phyloP scores from a whole-genome alignment of 2,888 invertebrate genomes.

The Pomacea canaliculata region DNA sequence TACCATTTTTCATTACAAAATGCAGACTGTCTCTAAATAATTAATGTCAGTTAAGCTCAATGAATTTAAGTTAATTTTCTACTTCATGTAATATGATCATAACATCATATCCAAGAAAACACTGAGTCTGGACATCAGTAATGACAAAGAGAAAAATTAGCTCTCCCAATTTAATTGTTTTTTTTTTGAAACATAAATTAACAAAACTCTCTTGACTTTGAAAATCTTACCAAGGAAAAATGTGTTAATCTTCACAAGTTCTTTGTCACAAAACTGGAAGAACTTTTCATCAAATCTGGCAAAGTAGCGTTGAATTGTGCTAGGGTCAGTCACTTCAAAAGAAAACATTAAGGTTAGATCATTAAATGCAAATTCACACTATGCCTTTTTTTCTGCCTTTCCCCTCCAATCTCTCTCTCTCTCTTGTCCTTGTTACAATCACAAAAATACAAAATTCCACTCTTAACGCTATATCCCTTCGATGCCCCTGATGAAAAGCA shows the following conservation, averaged over 20 bases:
- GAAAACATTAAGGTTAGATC: slow-evolving; percentile 11
- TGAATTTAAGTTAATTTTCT: no score
- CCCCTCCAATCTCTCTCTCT: no score
- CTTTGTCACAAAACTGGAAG: slow-evolving; percentile 94
- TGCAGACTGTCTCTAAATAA: no score
- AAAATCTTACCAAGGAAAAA: slow-evolving; percentile 87
- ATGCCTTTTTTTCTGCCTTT: neutral
- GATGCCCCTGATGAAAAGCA: no score
- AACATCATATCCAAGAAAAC: no score
- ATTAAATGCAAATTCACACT: neutral
- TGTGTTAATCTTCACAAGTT: slow-evolving; percentile 95
- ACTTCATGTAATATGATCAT: no score
- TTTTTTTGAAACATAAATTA: neutral
- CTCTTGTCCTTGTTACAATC: no score
- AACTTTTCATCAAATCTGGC: slow-evolving; percentile 96
- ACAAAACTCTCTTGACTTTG: neutral
- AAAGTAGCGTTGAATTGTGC: slow-evolving; percentile 87
- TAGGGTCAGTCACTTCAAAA: slow-evolving; percentile 82
- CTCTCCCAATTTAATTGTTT: no score
- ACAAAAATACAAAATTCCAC: neutral
- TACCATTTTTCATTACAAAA: no score
- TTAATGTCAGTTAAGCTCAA: no score
- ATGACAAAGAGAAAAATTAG: no score
- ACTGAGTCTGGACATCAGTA: no score
- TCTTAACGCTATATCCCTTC: neutral